Conservation (phyloP, 2,888 invertebrate genomes). For the Macrophya annulata region DNA sequence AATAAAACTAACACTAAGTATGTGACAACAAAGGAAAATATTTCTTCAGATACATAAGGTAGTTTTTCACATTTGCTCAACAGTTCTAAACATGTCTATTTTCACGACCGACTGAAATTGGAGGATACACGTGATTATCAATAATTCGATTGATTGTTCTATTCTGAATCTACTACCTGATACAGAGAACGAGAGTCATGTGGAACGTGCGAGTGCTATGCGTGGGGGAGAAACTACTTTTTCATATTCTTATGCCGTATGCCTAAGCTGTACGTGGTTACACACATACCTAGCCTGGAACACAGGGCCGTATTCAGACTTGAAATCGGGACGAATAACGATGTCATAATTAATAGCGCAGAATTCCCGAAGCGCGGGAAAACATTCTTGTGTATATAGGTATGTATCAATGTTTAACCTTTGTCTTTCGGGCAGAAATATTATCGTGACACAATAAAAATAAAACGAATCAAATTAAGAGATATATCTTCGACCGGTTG, state of each 20-base stretch:
- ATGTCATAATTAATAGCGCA: neutral
- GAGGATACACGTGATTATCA: neutral
- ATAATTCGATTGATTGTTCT: neutral
- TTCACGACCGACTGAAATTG: neutral
- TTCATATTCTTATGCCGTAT: neutral
- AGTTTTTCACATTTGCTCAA: neutral
- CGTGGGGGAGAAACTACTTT: constrained; percentile 20
- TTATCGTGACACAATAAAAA: constrained; percentile 13
- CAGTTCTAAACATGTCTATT: neutral
- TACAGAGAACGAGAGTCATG: neutral
- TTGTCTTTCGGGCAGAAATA: constrained; percentile 2
- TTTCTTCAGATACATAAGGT: neutral
- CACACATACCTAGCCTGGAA: neutral
- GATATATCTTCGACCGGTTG: constrained; percentile 7
- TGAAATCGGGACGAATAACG: neutral
- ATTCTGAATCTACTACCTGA: neutral
- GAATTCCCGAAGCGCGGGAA: neutral
- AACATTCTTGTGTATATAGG: neutral
- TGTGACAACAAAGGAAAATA: neutral
- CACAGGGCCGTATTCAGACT: neutral
- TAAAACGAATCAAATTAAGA: neutral
- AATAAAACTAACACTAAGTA: neutral
- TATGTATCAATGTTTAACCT: neutral
- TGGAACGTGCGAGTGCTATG: neutral
- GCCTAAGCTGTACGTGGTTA: neutral